phyloP scores from a whole-genome alignment of 2,113 vertebrate genomes.

The Catharus bicknelli region DNA sequence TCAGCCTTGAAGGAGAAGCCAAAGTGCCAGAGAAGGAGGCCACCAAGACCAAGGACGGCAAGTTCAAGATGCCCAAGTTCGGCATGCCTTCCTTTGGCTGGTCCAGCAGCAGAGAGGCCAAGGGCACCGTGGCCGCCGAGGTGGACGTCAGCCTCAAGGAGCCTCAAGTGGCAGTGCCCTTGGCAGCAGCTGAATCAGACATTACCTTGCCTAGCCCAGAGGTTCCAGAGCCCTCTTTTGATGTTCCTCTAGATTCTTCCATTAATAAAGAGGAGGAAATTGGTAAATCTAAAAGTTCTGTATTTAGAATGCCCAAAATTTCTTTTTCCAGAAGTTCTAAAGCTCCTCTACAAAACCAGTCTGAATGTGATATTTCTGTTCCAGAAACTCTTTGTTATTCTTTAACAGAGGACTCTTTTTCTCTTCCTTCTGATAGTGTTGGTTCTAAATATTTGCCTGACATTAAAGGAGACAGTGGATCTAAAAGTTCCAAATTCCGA shows the following conservation, averaged over 20 bases:
- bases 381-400: not conserved
- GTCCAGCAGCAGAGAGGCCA: constrained; percentile 5
- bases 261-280: rapidly evolving
- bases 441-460: rapidly evolving
- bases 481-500: not conserved
- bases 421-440: rapidly evolving
- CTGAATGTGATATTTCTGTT: rapidly evolving
- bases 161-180: rapidly evolving
- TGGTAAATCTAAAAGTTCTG: rapidly evolving
- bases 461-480: rapidly evolving
- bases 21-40: rapidly evolving
- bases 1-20: rapidly evolving
- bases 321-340: not conserved
- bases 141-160: not conserved
- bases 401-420: rapidly evolving
- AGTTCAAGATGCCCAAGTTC: constrained; percentile 40
- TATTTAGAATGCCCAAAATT: not conserved
- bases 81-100: not conserved
- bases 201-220: rapidly evolving
- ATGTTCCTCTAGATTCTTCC: rapidly evolving
- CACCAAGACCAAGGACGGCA: not conserved
- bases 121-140: not conserved
- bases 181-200: rapidly evolving
- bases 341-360: rapidly evolving
- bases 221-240: rapidly evolving